A percentile compares a stretch with the other conserved stretches of the same genome.
Evolutionary conservation across 2,888 invertebrate genomes (phyloP).

Genomic region (Napeogenes sylphis): DNA sequence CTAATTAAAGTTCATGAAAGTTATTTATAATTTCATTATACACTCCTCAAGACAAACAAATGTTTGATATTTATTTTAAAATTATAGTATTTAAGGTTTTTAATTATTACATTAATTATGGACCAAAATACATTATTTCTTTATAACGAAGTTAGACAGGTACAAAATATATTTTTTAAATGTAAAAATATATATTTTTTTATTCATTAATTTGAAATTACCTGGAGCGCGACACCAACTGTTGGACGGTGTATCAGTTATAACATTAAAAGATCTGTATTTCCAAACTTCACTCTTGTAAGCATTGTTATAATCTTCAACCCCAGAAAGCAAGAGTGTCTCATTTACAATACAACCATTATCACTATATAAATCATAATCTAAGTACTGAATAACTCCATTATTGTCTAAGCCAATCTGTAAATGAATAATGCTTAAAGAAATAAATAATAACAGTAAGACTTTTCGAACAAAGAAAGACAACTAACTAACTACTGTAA

Average conservation of each 20-base stretch:
- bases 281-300: constrained; percentile 77
- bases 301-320: constrained; percentile 70
- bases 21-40: too few species aligned
- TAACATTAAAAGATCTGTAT: constrained; percentile 57
- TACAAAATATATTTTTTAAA: too few species aligned
- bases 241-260: constrained; percentile 81
- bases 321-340: constrained; percentile 45
- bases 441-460: neutral
- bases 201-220: constrained; percentile 37
- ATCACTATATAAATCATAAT: constrained; percentile 74
- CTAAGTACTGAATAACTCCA: constrained; percentile 83
- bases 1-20: constrained; percentile 45
- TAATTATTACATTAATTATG: too few species aligned
- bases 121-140: too few species aligned
- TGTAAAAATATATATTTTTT: too few species aligned
- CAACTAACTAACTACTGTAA: too few species aligned
- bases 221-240: constrained; percentile 84
- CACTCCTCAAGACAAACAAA: too few species aligned
- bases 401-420: constrained; percentile 75
- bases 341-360: constrained; percentile 78
- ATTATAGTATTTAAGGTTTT: too few species aligned
- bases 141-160: too few species aligned
- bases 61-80: too few species aligned
- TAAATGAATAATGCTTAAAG: neutral
- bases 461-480: too few species aligned